These are phyloP conservation scores for Caiman crocodilus DNA, from an alignment of 2,797 vertebrate genomes.

Conservation along the genomic window DNA sequence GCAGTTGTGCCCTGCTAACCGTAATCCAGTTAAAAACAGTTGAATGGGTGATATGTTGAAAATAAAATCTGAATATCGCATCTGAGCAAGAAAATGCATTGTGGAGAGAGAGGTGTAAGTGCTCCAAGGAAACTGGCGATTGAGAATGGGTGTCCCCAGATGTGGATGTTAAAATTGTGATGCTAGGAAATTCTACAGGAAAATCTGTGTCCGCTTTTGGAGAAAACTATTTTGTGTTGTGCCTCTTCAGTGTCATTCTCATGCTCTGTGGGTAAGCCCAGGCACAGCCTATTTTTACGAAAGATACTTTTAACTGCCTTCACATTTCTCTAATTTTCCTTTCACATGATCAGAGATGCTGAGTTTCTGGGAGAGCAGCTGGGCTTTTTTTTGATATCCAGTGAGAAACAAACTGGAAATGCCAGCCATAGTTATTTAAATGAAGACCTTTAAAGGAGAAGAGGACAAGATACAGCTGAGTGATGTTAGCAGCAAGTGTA, in stretches of 20 bases:
- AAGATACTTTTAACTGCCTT: neutral
- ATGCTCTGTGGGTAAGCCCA: neutral
- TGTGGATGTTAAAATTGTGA: neutral
- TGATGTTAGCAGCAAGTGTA: neutral
- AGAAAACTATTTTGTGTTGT: neutral
- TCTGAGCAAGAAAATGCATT: neutral
- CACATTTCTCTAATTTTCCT: neutral
- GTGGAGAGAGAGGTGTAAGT: neutral
- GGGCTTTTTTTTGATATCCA: neutral
- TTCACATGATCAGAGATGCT: slow-evolving; percentile 5
- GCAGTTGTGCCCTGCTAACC: neutral
- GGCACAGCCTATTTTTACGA: neutral
- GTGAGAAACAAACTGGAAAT: neutral
- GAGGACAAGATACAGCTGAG: neutral
- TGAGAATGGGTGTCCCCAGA: neutral
- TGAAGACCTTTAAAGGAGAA: neutral
- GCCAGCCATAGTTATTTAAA: neutral
- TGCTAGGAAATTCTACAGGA: neutral
- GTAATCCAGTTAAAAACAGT: neutral
- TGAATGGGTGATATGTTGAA: neutral
- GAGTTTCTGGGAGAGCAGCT: neutral
- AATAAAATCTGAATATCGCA: neutral
- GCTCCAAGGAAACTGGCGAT: neutral
- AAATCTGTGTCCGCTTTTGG: neutral
- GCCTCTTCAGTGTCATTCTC: neutral